Percentiles rank a stretch among this genome's conserved stretches.
These are phyloP conservation scores for Campylorhamphus procurvoides DNA, from an alignment of 2,113 vertebrate genomes.

Conservation along the genomic window DNA sequence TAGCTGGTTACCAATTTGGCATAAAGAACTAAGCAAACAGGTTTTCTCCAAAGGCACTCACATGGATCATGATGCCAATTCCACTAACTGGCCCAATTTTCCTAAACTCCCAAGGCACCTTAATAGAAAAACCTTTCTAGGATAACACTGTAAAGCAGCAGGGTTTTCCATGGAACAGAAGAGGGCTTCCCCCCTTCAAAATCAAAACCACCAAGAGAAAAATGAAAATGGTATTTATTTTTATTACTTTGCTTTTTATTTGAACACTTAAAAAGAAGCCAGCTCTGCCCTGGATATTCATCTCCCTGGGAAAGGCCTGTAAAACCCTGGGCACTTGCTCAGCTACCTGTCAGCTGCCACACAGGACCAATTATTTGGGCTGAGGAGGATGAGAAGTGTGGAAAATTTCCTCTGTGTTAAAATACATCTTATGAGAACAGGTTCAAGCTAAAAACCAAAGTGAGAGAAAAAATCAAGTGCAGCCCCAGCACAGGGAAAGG, in stretches of 20 bases:
- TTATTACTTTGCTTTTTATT: conserved; percentile 58
- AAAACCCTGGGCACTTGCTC: neutral
- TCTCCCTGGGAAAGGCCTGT: neutral
- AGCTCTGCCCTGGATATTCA: neutral
- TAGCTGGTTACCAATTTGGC: conserved; percentile 68
- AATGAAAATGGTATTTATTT: conserved; percentile 71
- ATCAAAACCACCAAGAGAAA: conserved; percentile 66
- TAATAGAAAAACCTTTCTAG: conserved; percentile 48
- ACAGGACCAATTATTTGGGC: neutral
- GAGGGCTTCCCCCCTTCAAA: conserved; percentile 23
- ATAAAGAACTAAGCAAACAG: conserved; percentile 70
- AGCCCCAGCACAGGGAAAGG: neutral
- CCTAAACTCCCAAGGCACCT: conserved; percentile 62
- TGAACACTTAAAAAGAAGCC: conserved; percentile 42
- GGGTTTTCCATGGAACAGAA: conserved; percentile 54
- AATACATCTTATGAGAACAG: neutral
- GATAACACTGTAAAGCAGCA: conserved; percentile 65
- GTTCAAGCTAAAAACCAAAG: neutral
- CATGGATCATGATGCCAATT: conserved; percentile 56
- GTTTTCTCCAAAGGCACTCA: conserved; percentile 72
- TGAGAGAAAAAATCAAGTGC: neutral
- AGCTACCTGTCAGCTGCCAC: conserved; percentile 20
- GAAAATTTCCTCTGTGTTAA: neutral
- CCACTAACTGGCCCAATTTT: conserved; percentile 62
- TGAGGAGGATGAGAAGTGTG: neutral